phyloP scores from a whole-genome alignment of 2,888 invertebrate genomes.

The Caenorhabditis zanzibari region DNA sequence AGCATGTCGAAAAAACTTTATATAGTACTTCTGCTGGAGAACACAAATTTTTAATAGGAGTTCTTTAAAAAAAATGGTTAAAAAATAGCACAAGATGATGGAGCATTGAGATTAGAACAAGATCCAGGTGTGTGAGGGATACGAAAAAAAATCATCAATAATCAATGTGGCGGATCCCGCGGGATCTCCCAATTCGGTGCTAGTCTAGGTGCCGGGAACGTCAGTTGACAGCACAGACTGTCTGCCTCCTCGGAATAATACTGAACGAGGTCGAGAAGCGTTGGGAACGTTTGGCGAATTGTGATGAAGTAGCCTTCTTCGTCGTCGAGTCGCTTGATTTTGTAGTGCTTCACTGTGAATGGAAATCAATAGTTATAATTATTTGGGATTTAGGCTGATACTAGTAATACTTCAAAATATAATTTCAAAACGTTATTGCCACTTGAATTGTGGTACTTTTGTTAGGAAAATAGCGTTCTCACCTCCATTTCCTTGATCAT shows the following conservation, averaged over 20 bases:
- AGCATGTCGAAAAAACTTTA: too few relatives aligned
- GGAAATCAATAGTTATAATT: neutral
- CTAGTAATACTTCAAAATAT: too few relatives aligned
- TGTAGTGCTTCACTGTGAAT: slow-evolving; percentile 95
- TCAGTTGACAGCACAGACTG: slow-evolving; percentile 95
- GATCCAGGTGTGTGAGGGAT: too few relatives aligned
- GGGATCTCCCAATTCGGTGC: slow-evolving; percentile 98
- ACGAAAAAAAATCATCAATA: too few relatives aligned
- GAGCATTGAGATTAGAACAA: too few relatives aligned
- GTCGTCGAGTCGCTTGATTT: slow-evolving; percentile 91
- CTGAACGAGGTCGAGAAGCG: slow-evolving; percentile 93
- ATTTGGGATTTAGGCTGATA: neutral
- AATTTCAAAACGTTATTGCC: too few relatives aligned
- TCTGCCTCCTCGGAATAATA: slow-evolving; percentile 96
- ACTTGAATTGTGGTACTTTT: too few relatives aligned
- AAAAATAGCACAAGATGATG: too few relatives aligned
- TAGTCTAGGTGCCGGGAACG: slow-evolving; percentile 94
- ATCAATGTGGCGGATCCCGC: too few relatives aligned
- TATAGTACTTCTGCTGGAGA: too few relatives aligned
- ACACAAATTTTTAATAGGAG: too few relatives aligned
- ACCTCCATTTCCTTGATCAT: slow-evolving; percentile 91
- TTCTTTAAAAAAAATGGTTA: too few relatives aligned
- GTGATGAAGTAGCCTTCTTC: slow-evolving; percentile 94
- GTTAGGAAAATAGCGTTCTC: slow-evolving; percentile 87
- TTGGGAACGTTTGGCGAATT: slow-evolving; percentile 94